Base-by-base conservation (phyloP, 2,888 invertebrate genomes). In the Mamestra brassicae region DNA sequence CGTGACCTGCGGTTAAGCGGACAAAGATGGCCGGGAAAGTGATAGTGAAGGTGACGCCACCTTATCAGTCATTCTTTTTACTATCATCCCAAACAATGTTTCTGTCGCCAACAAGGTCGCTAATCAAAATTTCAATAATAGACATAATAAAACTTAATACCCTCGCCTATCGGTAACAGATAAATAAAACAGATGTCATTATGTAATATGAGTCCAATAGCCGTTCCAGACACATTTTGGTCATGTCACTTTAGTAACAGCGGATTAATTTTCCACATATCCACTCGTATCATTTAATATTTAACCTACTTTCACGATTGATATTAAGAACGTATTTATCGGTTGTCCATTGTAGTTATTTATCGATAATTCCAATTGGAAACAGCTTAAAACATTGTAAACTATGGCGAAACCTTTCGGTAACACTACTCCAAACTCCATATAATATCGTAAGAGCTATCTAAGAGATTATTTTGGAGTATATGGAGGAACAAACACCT, bases 151-250 rank as follows among this genome's bases (percentile, higher is more conserved):
- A 71, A 75, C 55, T 63, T 15, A 58, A 84, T 80, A 76, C n/a
- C 47, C 68, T 15, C 55, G 3, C 17, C 8, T 67, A 75, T 71
- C 58, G 10, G 62, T 42, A n/a, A 26, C 36, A 57, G 81, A 84
- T 82, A 80, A 80, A 45, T 38, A 73, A 75, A 84, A 80, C 82
- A 82, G 84, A 82, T 80, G 82, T 80, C n/a, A 84, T 61, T 63
- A 74, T 34, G 84, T 69, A 75, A 84, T 68, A 58, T 15, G 58
- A 80, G 7, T 54, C 4, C 8, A 67, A 64, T 67, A 67, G n/a
- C 57, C 58, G 45, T 67, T 52, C 81, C 81, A 82, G 84, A 80
- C 34, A 71, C 70, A 68, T 70, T 82, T 84, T 71, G 66, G 75
- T 52, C 50, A 63, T 62, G 45, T 36, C 57, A 57, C 15, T 79